Base-by-base conservation (phyloP, 2,797 vertebrate genomes). In the Danio choprae region DNA sequence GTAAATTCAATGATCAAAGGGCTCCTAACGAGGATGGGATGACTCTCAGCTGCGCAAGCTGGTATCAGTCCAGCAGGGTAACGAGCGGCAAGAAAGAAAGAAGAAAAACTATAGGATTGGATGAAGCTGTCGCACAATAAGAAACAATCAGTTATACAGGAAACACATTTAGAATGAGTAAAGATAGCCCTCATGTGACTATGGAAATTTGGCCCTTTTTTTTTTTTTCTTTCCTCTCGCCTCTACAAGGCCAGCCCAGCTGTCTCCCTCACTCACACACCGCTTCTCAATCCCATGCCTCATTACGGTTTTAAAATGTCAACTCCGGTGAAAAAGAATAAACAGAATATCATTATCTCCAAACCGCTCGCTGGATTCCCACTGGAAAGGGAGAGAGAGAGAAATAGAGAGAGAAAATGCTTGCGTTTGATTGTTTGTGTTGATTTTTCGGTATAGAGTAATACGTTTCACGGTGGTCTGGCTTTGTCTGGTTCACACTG, bases 301-400 rank as follows among this genome's bases (percentile, higher is more conserved):
- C 73, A 80, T 84, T 84, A 77, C n/a, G 16, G 41, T 63, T 74
- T 60, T 71, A 78, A 83, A 74, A 63, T 78, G 58, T 75, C 63
- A 83, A 22, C 50, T 62, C 20, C 13, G 7, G 40, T 8, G 51
- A 74, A 55, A 67, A 50, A 58, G 29, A 71, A 64, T 80, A 73
- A 80, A 78, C 58, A 84, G 74, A 48, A 78, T 65, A 72, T 72
- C 36, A 71, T 56, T 41, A 75, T 80, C 55, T 65, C 62, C 53
- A 13, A 74, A 69, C 69, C 20, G 53, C 56, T 38, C 40, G 12
- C 29, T 20, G 20, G 22, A 44, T 50, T 38, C 4, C 18, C 44
- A 36, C 11, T 0, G 12, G 18, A 5, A 1, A 20, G 50, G 48
- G 10, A 38, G n/a, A n/a, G 1, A 11, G 5, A 43, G 62, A 48